Evolutionary conservation across 2,113 vertebrate species (phyloP).

Genomic region (Lasiurus cinereus): DNA sequence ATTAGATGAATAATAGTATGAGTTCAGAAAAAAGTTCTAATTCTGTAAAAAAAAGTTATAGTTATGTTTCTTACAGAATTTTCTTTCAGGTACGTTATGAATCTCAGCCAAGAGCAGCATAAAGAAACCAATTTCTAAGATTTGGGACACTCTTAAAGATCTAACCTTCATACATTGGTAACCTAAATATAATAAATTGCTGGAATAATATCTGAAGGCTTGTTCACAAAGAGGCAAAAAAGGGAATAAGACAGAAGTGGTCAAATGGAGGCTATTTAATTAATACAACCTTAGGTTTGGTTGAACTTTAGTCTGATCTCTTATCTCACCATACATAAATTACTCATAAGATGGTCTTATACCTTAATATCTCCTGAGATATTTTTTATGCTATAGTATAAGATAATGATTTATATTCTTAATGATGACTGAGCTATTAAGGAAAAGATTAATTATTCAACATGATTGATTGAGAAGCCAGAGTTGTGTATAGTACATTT

Average conservation of each 20-base stretch:
- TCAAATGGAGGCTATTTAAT: not conserved
- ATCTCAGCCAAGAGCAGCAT: not conserved
- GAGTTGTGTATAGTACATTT: not conserved
- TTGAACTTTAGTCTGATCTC: not conserved
- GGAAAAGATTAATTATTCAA: constrained; percentile 21
- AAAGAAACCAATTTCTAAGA: constrained; percentile 13
- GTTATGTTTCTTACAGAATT: not conserved
- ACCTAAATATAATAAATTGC: not conserved
- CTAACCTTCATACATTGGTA: not conserved
- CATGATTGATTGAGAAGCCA: not conserved
- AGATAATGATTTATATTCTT: constrained; percentile 24
- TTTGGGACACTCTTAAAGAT: not conserved
- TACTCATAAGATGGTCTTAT: not conserved
- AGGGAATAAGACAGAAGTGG: not conserved
- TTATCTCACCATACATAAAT: not conserved
- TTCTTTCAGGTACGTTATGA: not conserved
- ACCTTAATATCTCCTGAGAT: not conserved
- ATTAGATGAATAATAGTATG: constrained; percentile 3
- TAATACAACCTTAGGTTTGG: not conserved
- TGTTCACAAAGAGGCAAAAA: not conserved
- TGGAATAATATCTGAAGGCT: not conserved
- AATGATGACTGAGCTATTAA: not conserved
- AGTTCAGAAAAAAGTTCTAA: not conserved
- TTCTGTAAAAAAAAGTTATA: not conserved
- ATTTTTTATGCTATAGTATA: not conserved